A percentile compares a stretch with the other conserved stretches of the same genome.
phyloP scores from a whole-genome alignment of 2,888 invertebrate genomes.

The Diadegma fenestrale region DNA sequence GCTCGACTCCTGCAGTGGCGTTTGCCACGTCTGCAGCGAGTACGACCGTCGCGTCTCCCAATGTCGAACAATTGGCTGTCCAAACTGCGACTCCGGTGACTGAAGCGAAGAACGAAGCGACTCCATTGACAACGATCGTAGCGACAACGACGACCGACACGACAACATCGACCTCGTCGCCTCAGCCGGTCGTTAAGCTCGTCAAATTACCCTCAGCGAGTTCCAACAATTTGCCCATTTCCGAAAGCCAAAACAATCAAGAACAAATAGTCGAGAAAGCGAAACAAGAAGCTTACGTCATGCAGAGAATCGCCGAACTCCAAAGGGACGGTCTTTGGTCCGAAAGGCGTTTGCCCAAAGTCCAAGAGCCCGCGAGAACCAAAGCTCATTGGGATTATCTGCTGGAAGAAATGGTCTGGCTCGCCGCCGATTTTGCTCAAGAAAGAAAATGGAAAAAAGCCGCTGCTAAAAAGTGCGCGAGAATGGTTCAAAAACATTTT shows the following conservation, averaged over 20 bases:
- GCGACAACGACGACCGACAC: constrained; percentile 57
- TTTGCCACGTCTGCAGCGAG: constrained; percentile 61
- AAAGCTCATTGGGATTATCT: constrained; percentile 99
- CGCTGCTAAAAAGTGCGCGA: constrained; percentile 96
- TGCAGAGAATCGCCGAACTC: constrained; percentile 95
- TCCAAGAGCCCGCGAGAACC: constrained; percentile 94
- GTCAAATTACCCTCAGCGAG: constrained; percentile 79
- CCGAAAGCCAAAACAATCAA: constrained; percentile 85
- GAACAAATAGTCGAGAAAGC: constrained; percentile 94
- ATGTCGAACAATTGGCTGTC: constrained; percentile 27
- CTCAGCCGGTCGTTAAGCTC: constrained; percentile 82
- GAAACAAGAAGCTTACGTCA: constrained; percentile 97
- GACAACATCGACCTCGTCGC: constrained; percentile 65
- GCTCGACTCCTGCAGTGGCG: constrained; percentile 72
- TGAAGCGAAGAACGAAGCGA: background rate
- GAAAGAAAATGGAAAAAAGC: constrained; percentile 99
- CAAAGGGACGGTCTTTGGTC: constrained; percentile 98
- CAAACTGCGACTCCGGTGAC: background rate
- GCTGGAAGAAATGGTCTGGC: constrained; percentile 99
- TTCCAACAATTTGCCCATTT: constrained; percentile 60
- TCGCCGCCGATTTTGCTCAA: constrained; percentile 98
- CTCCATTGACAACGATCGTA: constrained; percentile 21
- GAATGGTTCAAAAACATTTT: constrained; percentile 96
- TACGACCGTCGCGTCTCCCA: constrained; percentile 65
- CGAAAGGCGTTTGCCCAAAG: constrained; percentile 95